These are phyloP conservation scores for Tromatobia lineatoria DNA, from an alignment of 2,888 invertebrate genomes.

Conservation along the genomic window DNA sequence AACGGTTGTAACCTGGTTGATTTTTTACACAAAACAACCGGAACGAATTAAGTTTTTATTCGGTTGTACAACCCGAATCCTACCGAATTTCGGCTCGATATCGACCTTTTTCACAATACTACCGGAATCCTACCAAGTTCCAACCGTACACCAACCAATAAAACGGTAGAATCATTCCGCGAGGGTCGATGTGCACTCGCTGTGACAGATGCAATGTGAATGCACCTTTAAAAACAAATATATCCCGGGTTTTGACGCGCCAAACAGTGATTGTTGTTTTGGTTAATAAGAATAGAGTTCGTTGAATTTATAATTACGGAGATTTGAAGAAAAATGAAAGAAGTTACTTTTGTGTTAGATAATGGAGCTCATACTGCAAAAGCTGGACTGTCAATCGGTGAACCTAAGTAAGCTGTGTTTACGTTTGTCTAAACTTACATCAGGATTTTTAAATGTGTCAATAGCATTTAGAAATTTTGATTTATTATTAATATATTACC, in stretches of 20 bases:
- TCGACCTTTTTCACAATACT: too few relatives aligned
- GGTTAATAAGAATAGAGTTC: neutral
- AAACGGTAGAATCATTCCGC: too few relatives aligned
- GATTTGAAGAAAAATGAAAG: slow-evolving; percentile 77
- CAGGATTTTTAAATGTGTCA: neutral
- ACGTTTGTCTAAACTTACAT: neutral
- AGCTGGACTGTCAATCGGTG: slow-evolving; percentile 91
- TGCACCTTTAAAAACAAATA: neutral
- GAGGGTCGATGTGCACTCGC: neutral
- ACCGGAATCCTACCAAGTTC: too few relatives aligned
- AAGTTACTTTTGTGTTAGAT: slow-evolving; percentile 90
- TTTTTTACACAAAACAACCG: too few relatives aligned
- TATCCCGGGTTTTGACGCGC: neutral
- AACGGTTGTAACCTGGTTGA: too few relatives aligned
- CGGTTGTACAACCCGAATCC: too few relatives aligned
- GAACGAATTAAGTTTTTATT: too few relatives aligned
- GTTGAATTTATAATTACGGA: neutral
- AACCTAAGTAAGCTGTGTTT: slow-evolving; percentile 87
- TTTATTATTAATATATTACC: neutral
- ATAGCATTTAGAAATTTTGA: neutral
- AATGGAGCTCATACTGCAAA: slow-evolving; percentile 96
- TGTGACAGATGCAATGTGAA: neutral
- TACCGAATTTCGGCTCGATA: too few relatives aligned
- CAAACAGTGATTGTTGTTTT: slow-evolving; percentile 1
- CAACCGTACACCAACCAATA: too few relatives aligned